phyloP scores from a whole-genome alignment of 2,888 invertebrate genomes.

The Heliconius ethilla region DNA sequence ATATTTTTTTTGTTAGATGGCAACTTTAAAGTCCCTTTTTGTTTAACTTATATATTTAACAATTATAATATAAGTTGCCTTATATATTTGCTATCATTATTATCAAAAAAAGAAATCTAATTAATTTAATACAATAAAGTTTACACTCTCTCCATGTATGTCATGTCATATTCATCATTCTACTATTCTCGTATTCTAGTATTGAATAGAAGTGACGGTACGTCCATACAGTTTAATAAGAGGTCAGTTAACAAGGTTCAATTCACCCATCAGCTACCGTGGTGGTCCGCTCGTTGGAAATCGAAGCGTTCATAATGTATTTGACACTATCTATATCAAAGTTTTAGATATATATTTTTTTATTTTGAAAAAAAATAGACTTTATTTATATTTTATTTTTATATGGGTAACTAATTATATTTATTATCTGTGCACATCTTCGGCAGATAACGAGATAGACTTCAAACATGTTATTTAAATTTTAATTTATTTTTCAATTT shows the following conservation, averaged over 20 bases:
- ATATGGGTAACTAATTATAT: background rate
- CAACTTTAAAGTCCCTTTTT: background rate
- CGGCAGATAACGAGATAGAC: background rate
- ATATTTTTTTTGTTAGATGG: background rate
- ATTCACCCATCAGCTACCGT: constrained; percentile 48
- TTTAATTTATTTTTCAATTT: background rate
- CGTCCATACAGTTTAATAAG: constrained; percentile 13
- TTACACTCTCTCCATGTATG: background rate
- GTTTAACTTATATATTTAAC: background rate
- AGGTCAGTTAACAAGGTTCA: constrained; percentile 28
- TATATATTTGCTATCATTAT: no score
- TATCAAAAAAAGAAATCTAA: no score
- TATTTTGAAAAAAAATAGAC: background rate
- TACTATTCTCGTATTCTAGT: constrained; percentile 2
- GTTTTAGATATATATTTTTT: background rate
- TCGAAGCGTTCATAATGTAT: constrained; percentile 38
- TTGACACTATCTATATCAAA: background rate
- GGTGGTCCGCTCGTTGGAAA: constrained; percentile 55
- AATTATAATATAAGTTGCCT: background rate
- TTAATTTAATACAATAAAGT: background rate
- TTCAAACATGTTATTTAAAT: background rate
- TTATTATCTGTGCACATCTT: background rate
- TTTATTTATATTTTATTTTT: background rate
- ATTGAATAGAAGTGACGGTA: background rate
- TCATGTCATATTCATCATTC: constrained; percentile 13